phyloP scores from a whole-genome alignment of 1,140 invertebrate genomes.

The Panagrolaimus sp. region DNA sequence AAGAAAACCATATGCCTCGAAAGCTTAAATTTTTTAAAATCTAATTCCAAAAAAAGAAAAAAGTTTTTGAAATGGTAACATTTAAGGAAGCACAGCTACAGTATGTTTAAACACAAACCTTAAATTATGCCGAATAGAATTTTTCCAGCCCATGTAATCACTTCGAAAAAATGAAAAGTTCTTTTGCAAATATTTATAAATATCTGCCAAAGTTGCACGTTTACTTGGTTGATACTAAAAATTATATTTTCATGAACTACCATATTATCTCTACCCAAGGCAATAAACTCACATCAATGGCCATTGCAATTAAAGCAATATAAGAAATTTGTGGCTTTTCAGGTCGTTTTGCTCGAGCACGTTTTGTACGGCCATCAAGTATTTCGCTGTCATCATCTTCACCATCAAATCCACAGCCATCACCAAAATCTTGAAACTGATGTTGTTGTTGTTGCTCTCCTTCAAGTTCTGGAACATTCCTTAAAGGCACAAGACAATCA shows the following conservation, averaged over 20 bases:
- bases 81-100: too few species aligned
- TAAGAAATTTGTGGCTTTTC: constrained; percentile 13
- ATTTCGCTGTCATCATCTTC: not conserved
- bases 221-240: constrained; percentile 7
- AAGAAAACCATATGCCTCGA: too few species aligned
- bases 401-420: too few species aligned
- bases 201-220: constrained; percentile 9
- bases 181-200: constrained; percentile 10
- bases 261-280: not conserved
- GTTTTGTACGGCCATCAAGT: not conserved
- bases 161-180: constrained; percentile 83
- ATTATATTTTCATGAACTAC: too few species aligned
- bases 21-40: too few species aligned
- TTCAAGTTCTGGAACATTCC: not conserved
- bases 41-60: too few species aligned
- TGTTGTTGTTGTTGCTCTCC: not conserved
- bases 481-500: not conserved
- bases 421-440: too few species aligned
- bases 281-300: not conserved
- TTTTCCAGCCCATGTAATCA: constrained; percentile 93
- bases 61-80: too few species aligned
- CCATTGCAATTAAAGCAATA: constrained; percentile 12
- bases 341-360: not conserved
- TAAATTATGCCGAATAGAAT: constrained; percentile 89
- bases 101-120: constrained; percentile 62